Conservation (phyloP, 1,140 invertebrate species). For the Hycleus phaleratus region DNA sequence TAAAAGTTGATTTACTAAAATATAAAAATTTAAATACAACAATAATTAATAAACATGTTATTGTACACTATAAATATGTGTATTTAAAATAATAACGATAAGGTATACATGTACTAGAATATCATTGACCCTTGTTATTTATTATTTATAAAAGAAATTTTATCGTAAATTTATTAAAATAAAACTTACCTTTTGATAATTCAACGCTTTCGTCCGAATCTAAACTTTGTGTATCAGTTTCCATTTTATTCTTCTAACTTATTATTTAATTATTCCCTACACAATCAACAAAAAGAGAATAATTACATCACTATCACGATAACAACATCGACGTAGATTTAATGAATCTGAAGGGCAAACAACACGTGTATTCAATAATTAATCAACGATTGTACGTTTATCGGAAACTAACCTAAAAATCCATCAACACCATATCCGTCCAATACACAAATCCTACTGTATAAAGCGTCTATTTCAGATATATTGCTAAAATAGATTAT, state of each 20-base stretch:
- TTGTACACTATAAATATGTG: not conserved
- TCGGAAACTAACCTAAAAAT: not conserved
- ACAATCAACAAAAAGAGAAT: not conserved
- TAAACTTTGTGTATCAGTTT: conserved; percentile 32
- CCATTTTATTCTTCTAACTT: conserved; percentile 21
- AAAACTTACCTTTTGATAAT: conserved; percentile 29
- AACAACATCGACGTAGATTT: not conserved
- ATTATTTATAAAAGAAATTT: no score
- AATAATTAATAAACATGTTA: not conserved
- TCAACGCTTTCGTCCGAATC: conserved; percentile 35
- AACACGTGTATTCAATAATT: conserved; percentile 6
- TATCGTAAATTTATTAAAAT: no score
- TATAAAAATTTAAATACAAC: not conserved
- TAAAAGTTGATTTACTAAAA: not conserved
- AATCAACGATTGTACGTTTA: conserved; percentile 2
- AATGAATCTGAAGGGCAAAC: conserved; percentile 5
- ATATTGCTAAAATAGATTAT: conserved; percentile 5
- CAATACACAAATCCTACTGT: not conserved
- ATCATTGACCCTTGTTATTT: not conserved
- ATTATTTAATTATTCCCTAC: not conserved
- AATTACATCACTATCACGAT: conserved; percentile 8
- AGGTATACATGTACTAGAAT: not conserved
- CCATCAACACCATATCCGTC: not conserved
- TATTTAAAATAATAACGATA: not conserved
- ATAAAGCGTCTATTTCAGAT: conserved; percentile 1